Evolutionary conservation across 2,888 invertebrate species (phyloP), one percentile per base, ranked within the genome.

Genomic region (Caenorhabditis sulstoni): DNA sequence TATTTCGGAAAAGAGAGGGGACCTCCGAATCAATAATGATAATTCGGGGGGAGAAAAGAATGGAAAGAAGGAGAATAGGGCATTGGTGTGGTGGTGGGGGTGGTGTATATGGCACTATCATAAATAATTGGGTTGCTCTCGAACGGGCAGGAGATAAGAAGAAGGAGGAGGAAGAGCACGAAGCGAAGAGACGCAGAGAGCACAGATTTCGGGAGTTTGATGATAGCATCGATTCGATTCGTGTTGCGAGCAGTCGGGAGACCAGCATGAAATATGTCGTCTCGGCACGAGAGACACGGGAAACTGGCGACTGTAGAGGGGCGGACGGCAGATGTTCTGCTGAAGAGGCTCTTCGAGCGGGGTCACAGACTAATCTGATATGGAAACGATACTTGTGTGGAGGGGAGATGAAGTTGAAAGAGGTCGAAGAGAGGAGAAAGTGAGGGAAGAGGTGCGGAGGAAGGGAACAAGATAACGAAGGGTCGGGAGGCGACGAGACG

Each of bases 111-210:
- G 49, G 61, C 61, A 62, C 22, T 14, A 55, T 53, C 70, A 44
- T 55, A 62, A 62, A 55, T 70, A 67, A 67, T 58, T 44, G 52
- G 44, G 35, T 57, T 20, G 55, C 41, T 41, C 50, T 41, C 50
- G 49, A 50, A 62, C 49, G 41, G 49, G 12, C 39, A 50, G 23
- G 58, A 49, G 22, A 16, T 18, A 20, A 23, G n/a, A n/a, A 58
- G 39, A 58, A n/a, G n/a, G 58, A 58, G 12, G 3, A 22, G 29
- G 37, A n/a, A n/a, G n/a, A n/a, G n/a, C n/a, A n/a, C 16, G 22
- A 18, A 7, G 16, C 3, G 16, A 3, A 4, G 50, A 49, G 37
- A 62, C 50, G 23, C 58, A 39, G 44, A 49, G 49, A 22, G 44
- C 53, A 22, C 41, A 65, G 18, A 7, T 65, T 55, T 65, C 55